phyloP scores from a whole-genome alignment of 2,113 vertebrate genomes.

The Oostethus manadensis region DNA sequence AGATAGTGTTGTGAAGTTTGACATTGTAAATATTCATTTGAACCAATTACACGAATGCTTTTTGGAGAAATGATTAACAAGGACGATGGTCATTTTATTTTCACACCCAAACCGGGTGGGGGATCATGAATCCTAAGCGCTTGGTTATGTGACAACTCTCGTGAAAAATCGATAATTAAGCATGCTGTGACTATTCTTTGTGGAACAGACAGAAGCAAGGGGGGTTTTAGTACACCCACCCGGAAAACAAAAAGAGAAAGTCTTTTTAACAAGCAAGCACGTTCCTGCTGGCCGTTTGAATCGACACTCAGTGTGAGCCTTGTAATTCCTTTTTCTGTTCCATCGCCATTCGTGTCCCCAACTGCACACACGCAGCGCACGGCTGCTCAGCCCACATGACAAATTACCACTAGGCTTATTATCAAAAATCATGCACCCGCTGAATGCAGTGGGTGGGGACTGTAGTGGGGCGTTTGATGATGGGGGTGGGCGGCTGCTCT shows the following conservation, averaged over 20 bases:
- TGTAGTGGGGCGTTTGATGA: not conserved
- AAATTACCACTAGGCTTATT: slow-evolving; percentile 66
- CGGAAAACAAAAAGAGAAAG: slow-evolving; percentile 46
- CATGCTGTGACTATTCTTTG: slow-evolving; percentile 24
- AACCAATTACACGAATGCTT: not conserved
- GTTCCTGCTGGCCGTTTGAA: slow-evolving; percentile 64
- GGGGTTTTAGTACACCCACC: slow-evolving; percentile 16
- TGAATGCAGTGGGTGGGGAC: slow-evolving; percentile 31
- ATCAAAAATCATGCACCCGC: slow-evolving; percentile 59
- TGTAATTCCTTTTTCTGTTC: slow-evolving; percentile 40
- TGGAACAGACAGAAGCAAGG: slow-evolving; percentile 10
- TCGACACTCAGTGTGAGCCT: slow-evolving; percentile 52
- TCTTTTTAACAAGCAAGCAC: slow-evolving; percentile 47
- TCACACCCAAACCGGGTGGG: slow-evolving; percentile 10
- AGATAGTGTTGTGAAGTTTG: not conserved
- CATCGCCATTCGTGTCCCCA: slow-evolving; percentile 49
- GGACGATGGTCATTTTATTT: slow-evolving; percentile 26
- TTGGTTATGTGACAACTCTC: slow-evolving; percentile 2
- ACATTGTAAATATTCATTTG: not conserved
- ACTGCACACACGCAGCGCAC: slow-evolving; percentile 50
- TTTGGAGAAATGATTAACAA: slow-evolving; percentile 16
- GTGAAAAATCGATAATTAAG: slow-evolving; percentile 28
- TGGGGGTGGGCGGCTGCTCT: slow-evolving; percentile 30
- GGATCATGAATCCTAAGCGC: slow-evolving; percentile 6
- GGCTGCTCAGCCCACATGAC: slow-evolving; percentile 52